Evolutionary conservation across 2,113 vertebrate species (phyloP), one percentile per base, ranked within the genome.

Genomic region (Hippocampus comes): DNA sequence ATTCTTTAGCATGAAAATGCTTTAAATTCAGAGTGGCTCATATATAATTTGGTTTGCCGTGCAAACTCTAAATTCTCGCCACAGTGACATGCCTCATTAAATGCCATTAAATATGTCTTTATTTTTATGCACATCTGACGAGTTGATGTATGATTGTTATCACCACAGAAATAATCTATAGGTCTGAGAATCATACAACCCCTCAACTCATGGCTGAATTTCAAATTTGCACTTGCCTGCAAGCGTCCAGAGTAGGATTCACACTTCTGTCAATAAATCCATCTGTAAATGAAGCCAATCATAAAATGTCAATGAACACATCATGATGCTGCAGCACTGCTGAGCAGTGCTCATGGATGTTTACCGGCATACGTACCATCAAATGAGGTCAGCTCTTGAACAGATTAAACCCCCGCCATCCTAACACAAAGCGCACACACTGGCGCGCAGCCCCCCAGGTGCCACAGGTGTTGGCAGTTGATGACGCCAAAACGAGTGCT

Each of bases 81-180:
- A n/a, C 41, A 46, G 63, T 25, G 64, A 66, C 42, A 17, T 17
- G 64, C 43, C 43, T 66, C 64, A 66, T 66, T 49, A 66, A 27
- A 66, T 27, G 23, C 43, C 64, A 27, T 48, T 27, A 66, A 66
- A 66, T 43, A 10, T 43, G 63, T n/a, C 38, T n/a, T 42, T 1
- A 14, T 48, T 66, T 66, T 66, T 66, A 66, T 46, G 64, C 43
- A 25, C 15, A 66, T 48, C 63, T 48, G 64, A 66, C 42, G 43
- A 66, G 5, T 66, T 66, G 43, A 66, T 48, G 43, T 25, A 66
- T 66, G 64, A 66, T 25, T 46, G 43, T 66, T 66, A 48, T 66
- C 64, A 5, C 43, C 42, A 25, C 64, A 9, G 64, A 66, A 66
- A 48, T 43, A 27, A 48, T 48, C 43, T 66, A 61, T 20, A 66